A percentile compares a stretch with the other conserved stretches of the same genome.
Conservation (phyloP, 2,888 invertebrate genomes). For the Nephrocerus scutellatus region DNA sequence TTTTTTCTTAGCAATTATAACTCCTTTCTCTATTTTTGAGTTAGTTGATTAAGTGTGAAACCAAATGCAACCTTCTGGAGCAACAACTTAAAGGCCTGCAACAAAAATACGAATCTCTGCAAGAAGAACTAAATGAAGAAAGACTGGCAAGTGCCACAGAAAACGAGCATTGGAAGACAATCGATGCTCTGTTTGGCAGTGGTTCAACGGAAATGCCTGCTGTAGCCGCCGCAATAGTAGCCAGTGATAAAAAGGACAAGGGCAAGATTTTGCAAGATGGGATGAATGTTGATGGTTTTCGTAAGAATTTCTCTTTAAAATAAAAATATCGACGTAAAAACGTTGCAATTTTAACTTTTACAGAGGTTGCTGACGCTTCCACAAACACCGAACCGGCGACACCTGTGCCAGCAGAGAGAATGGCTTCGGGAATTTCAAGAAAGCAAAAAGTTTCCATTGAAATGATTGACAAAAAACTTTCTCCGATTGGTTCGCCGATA, state of each 20-base stretch:
- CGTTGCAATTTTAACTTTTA: too few relatives aligned
- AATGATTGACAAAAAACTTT: conserved; percentile 34
- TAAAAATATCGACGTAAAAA: too few relatives aligned
- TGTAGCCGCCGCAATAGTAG: neutral
- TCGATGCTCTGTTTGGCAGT: conserved; percentile 36
- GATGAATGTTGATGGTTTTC: too few relatives aligned
- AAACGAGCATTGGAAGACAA: conserved; percentile 44
- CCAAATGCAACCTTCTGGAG: conserved; percentile 37
- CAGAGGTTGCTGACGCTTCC: too few relatives aligned
- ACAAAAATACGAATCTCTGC: conserved; percentile 29
- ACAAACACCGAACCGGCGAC: conserved; percentile 33
- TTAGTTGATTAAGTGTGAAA: conserved; percentile 42
- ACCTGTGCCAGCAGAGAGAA: conserved; percentile 30
- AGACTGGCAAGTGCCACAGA: conserved; percentile 34
- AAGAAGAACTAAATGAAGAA: conserved; percentile 34
- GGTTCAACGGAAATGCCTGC: neutral
- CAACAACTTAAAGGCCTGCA: conserved; percentile 34
- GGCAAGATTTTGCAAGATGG: too few relatives aligned
- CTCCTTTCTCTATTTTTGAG: too few relatives aligned
- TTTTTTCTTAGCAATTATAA: too few relatives aligned
- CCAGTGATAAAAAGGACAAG: too few relatives aligned
- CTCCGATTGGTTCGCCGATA: conserved; percentile 37
- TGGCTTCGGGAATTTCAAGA: conserved; percentile 2
- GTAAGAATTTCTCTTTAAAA: too few relatives aligned
- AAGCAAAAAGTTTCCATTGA: conserved; percentile 21